Base-by-base conservation (phyloP, 2,797 vertebrate genomes). In the Fistularia tabacaria region DNA sequence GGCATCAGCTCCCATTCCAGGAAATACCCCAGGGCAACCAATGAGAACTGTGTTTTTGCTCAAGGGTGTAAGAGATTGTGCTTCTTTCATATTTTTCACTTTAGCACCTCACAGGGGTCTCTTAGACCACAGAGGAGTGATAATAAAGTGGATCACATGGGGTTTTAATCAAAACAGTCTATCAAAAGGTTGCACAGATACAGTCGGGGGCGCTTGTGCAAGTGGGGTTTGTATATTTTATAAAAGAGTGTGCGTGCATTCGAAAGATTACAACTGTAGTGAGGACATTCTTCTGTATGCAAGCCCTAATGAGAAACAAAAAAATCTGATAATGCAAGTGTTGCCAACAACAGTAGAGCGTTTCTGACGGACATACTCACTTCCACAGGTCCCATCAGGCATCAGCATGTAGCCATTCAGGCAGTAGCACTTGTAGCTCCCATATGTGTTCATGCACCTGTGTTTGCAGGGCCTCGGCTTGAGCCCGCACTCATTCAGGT, bases 341-440 rank as follows among this genome's bases (percentile, higher is more conserved):
- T 8, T 46, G 51, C 51, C 25, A 14, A 14, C 13, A 58, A 46
- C 54, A 10, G 38, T 8, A 55, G n/a, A 38, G 44, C 46, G 15
- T 60, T 60, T 14, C 41, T 6, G 52, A 10, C 46, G 51, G 38
- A 41, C 15, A 67, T 46, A 86, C 87, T 87, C 68, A 99, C 97
- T 94, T 71, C 92, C 94, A 90, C 97, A 99, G 5, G 91, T 93
- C 74, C 95, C 96, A 8, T 98, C 95, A 14, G 92, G 88, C 94
- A 94, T 88, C 11, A 93, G 91, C 94, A 96, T 95, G 88, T 94
- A 94, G 57, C 95, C 95, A 0, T 91, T 94, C 49, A 95, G 91
- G 66, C 97, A 98, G 90, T 95, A 99, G 89, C 97, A 99, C 83
- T 98, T 98, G 92, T 94, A 99, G 85, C 96, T 98, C 81, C 96